These are phyloP conservation scores for Triplophysa yarkandensis DNA, from an alignment of 2,797 vertebrate genomes.

Conservation along the genomic window DNA sequence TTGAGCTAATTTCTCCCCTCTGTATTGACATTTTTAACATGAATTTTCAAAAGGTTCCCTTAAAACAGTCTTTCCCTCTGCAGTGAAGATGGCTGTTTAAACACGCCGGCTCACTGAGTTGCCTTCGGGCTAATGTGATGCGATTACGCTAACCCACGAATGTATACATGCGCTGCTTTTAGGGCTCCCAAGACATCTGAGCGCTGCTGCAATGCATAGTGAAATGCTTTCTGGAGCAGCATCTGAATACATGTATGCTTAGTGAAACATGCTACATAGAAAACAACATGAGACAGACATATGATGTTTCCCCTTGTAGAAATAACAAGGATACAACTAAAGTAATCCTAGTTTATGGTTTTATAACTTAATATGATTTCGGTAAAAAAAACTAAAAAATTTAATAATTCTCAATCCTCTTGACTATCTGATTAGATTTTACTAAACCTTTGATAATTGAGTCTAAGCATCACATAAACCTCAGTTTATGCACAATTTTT, in stretches of 20 bases:
- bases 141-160: constrained; percentile 48
- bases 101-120: constrained; percentile 40
- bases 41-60: constrained; percentile 22
- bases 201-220: background rate
- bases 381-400: too few species aligned
- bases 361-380: too few species aligned
- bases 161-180: constrained; percentile 17
- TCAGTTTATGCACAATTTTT: too few species aligned
- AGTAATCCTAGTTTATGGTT: too few species aligned
- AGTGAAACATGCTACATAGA: background rate
- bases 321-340: too few species aligned
- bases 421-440: too few species aligned
- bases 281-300: too few species aligned
- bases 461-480: too few species aligned
- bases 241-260: background rate
- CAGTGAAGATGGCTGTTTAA: constrained; percentile 46
- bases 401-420: too few species aligned
- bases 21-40: constrained; percentile 27
- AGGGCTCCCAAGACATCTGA: constrained; percentile 23
- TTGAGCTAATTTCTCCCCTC: constrained; percentile 31
- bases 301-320: too few species aligned
- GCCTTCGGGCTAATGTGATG: constrained; percentile 55
- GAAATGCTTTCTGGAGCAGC: background rate
- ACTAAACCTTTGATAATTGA: too few species aligned
- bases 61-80: constrained; percentile 36